These are phyloP conservation scores for Aegithalos caudatus DNA, from an alignment of 2,113 vertebrate genomes.

Conservation along the genomic window DNA sequence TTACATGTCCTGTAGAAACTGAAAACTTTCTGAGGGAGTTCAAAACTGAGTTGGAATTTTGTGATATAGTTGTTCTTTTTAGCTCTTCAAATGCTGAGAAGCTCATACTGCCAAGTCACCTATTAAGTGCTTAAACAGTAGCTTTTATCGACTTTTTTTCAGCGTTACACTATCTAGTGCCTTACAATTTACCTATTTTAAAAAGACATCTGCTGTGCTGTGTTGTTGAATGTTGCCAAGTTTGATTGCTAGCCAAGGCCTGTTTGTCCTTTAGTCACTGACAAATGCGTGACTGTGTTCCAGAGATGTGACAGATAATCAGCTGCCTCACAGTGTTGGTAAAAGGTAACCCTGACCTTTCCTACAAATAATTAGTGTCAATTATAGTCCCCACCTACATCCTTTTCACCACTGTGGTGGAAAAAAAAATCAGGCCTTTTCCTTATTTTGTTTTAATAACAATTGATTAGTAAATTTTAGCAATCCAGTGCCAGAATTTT, in stretches of 20 bases:
- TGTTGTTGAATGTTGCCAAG: background rate
- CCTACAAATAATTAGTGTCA: slow-evolving; percentile 42
- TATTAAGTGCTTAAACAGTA: background rate
- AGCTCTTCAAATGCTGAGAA: background rate
- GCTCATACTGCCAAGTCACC: background rate
- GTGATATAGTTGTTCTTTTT: background rate
- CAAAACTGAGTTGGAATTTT: background rate
- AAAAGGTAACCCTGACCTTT: slow-evolving; percentile 51
- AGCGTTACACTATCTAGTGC: background rate
- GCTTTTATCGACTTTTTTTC: background rate
- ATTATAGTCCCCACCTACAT: background rate
- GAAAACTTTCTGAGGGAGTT: background rate
- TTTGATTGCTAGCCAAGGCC: slow-evolving; percentile 6
- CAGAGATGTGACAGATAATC: slow-evolving; percentile 43
- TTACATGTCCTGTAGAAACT: background rate
- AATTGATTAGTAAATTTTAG: background rate
- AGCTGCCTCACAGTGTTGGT: background rate
- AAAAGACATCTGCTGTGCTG: slow-evolving; percentile 44
- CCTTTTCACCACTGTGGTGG: background rate
- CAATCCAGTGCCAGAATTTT: background rate
- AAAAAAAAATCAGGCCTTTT: background rate
- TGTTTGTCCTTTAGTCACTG: slow-evolving; percentile 37
- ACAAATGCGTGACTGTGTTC: background rate
- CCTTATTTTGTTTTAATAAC: background rate
- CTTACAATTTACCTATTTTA: slow-evolving; percentile 20